Evolutionary conservation across 1,140 invertebrate species (phyloP), one percentile per base, ranked within the genome.

Genomic region (Drosophila pandora): DNA sequence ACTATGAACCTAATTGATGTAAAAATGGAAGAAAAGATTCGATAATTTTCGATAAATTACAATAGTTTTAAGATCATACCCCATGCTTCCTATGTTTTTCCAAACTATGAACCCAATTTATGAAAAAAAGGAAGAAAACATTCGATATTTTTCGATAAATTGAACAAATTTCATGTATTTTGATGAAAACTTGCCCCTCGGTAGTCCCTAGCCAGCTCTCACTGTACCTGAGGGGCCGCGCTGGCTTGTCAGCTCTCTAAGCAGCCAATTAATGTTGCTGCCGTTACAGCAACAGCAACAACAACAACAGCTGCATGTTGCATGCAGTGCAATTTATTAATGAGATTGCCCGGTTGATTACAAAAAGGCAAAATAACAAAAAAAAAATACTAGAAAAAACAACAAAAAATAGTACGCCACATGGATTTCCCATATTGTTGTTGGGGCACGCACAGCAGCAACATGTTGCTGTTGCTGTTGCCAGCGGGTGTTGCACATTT

Each of bases 271-370:
- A 85, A 85, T 87, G 82, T 87, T 84, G 72, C 76, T 70, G 79
- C 79, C 37, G 74, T 65, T 64, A 41, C 45, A 30, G 43, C 72
- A 39, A 37, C 56, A 49, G 10, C 41, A 13, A 32, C 63, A 49
- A 71, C 57, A 54, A 49, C 80, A 62, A 41, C 64, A 57, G 62
- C 72, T 73, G 79, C 80, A 79, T 85, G 81, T 85, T 85, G 81
- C 88, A 90, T 90, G 83, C 80, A 71, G 88, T 54, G 88, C 88
- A 84, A 90, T 90, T 90, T 90, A 90, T 90, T 90, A 90, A 90
- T 90, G 88, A 90, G 88, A 90, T 88, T 90, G 88, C 88, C 72
- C 65, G 63, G 68, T 90, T 90, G 88, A 90, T 90, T 90, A 74
- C 72, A 81, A 80, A 79, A 74, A 70, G 64, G 52, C 67, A 54